A percentile compares a stretch with the other conserved stretches of the same genome.
Conservation (phyloP, 2,113 vertebrate species). For the Electrona antarctica region DNA sequence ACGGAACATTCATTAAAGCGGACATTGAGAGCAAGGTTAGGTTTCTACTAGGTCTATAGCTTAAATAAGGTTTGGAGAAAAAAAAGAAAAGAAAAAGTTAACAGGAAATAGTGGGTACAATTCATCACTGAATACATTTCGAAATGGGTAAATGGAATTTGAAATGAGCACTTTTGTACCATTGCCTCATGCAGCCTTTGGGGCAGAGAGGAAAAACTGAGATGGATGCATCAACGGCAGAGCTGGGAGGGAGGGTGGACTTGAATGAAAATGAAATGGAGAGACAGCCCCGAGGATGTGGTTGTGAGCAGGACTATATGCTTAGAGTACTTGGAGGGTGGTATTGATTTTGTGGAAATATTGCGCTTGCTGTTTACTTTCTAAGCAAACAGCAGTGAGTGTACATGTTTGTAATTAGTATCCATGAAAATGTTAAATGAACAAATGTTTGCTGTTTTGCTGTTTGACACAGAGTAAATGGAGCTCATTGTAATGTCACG, state of each 20-base stretch:
- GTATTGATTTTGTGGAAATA: slow-evolving; percentile 29
- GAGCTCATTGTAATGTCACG: background rate
- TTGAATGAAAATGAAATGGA: slow-evolving; percentile 36
- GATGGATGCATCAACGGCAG: slow-evolving; percentile 32
- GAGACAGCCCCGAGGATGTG: slow-evolving; percentile 9
- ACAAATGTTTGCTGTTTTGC: too few species aligned
- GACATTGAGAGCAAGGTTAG: slow-evolving; percentile 6
- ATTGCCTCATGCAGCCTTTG: slow-evolving; percentile 54
- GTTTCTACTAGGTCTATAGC: background rate
- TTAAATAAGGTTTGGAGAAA: background rate
- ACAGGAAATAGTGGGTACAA: slow-evolving; percentile 17
- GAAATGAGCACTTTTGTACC: slow-evolving; percentile 61
- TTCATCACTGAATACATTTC: slow-evolving; percentile 53
- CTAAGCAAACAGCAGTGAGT: background rate
- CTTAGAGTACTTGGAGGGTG: background rate
- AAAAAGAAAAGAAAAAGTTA: background rate
- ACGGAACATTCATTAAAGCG: background rate
- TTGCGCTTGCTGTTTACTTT: slow-evolving; percentile 2
- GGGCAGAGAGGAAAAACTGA: slow-evolving; percentile 21
- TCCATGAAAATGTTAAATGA: background rate
- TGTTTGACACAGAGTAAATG: background rate
- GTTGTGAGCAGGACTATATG: slow-evolving; percentile 11
- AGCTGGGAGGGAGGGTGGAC: background rate
- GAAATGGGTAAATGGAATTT: slow-evolving; percentile 60
- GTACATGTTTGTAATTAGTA: background rate